These are phyloP conservation scores for Rhagologus leucostigma DNA, from an alignment of 2,113 vertebrate species.

Conservation along the genomic window DNA sequence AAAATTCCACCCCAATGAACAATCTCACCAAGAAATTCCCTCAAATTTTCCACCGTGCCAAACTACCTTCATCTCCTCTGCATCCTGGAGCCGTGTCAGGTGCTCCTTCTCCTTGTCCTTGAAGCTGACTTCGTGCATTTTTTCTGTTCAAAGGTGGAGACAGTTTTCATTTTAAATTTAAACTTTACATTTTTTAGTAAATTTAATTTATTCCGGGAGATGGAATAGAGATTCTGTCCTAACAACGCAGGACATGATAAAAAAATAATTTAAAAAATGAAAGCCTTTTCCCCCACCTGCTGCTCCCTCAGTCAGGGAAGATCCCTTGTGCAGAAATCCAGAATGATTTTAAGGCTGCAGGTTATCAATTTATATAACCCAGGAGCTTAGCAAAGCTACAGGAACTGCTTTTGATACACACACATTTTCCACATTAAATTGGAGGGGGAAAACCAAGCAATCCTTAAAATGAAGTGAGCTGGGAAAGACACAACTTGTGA, in stretches of 20 bases:
- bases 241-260: background rate
- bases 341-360: background rate
- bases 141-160: slow-evolving; percentile 73
- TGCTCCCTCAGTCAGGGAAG: background rate
- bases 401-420: background rate
- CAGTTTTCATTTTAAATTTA: background rate
- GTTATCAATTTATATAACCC: background rate
- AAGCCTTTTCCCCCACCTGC: background rate
- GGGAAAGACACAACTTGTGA: background rate
- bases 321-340: background rate
- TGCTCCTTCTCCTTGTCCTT: slow-evolving; percentile 89
- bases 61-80: slow-evolving; percentile 86
- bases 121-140: slow-evolving; percentile 86
- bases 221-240: background rate
- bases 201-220: background rate
- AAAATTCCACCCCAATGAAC: background rate
- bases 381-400: background rate
- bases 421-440: background rate
- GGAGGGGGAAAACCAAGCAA: background rate
- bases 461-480: background rate
- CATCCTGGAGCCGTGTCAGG: slow-evolving; percentile 82
- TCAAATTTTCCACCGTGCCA: background rate
- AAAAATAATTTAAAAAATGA: background rate
- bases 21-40: background rate
- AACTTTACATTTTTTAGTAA: background rate